These are phyloP conservation scores for Drosophila differens DNA, from an alignment of 2,888 invertebrate genomes.

Conservation along the genomic window DNA sequence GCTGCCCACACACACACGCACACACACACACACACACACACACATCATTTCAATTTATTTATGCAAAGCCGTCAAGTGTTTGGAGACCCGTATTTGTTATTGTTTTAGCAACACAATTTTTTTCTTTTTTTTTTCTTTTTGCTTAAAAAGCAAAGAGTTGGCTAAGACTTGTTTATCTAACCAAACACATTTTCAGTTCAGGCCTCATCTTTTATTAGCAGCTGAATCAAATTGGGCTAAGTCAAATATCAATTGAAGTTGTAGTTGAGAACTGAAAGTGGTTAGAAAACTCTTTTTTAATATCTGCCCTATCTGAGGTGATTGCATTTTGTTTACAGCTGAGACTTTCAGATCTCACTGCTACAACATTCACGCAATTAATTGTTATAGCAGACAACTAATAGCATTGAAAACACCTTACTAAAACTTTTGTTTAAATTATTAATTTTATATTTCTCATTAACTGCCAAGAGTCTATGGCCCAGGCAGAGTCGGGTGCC, in stretches of 20 bases:
- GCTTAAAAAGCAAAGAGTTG: slow-evolving; percentile 64
- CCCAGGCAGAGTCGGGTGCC: neutral
- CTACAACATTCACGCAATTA: slow-evolving; percentile 11
- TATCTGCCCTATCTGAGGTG: neutral
- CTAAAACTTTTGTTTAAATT: slow-evolving; percentile 52
- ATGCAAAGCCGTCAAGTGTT: slow-evolving; percentile 57
- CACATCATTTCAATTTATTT: slow-evolving; percentile 46
- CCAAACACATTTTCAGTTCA: slow-evolving; percentile 1
- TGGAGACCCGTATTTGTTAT: slow-evolving; percentile 43
- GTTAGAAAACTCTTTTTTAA: neutral
- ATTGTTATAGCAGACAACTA: neutral
- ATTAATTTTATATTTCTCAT: slow-evolving; percentile 22
- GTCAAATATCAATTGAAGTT: neutral
- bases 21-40: slow-evolving; percentile 4
- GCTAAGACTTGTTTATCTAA: slow-evolving; percentile 60
- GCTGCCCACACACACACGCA: slow-evolving; percentile 23
- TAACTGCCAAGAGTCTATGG: slow-evolving; percentile 22
- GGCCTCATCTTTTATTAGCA: neutral
- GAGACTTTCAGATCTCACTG: neutral
- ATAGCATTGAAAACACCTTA: slow-evolving; percentile 45
- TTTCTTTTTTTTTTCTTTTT: slow-evolving; percentile 9
- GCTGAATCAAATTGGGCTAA: neutral
- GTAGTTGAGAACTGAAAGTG: slow-evolving; percentile 8
- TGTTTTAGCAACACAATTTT: slow-evolving; percentile 62
- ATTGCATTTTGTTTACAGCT: slow-evolving; percentile 3